Conservation (phyloP, 2,888 invertebrate genomes). For the Synanthedon myopaeformis region DNA sequence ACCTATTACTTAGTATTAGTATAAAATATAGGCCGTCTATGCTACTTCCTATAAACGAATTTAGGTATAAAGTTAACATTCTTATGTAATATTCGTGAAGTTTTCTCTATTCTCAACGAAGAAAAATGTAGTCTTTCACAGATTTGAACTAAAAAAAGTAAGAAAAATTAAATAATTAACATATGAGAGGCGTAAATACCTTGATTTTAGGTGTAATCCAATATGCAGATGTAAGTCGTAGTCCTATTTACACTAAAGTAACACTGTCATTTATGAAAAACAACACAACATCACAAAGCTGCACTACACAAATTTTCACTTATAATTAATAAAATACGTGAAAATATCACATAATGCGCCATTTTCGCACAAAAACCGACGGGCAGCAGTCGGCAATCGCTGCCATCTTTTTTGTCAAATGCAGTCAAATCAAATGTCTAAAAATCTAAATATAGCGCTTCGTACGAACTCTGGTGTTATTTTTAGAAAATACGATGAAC, state of each 20-base stretch:
- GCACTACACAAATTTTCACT: constrained; percentile 66
- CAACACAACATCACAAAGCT: constrained; percentile 62
- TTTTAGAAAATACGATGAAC: constrained; percentile 57
- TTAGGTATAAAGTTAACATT: constrained; percentile 16
- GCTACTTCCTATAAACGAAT: constrained; percentile 3
- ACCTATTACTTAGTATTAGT: constrained; percentile 18
- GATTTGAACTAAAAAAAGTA: not conserved
- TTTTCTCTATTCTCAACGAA: constrained; percentile 9
- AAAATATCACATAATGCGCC: constrained; percentile 67
- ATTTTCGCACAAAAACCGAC: constrained; percentile 65
- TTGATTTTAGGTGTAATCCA: constrained; percentile 67
- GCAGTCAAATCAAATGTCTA: constrained; percentile 35
- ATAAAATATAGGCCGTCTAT: constrained; percentile 14
- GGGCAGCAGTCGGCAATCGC: constrained; percentile 65
- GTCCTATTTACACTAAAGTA: constrained; percentile 58
- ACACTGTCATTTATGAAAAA: constrained; percentile 61
- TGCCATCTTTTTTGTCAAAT: constrained; percentile 70
- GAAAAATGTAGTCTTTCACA: constrained; percentile 9
- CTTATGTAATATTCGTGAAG: constrained; percentile 52
- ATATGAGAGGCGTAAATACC: constrained; percentile 64
- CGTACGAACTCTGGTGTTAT: constrained; percentile 70
- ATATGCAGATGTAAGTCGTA: constrained; percentile 64
- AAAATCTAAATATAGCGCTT: constrained; percentile 67
- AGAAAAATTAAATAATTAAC: constrained; percentile 22
- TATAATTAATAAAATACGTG: constrained; percentile 57